Percentiles rank a stretch among this genome's conserved stretches.
phyloP scores from a whole-genome alignment of 1,140 invertebrate species.

The Sminthurides bifidus region DNA sequence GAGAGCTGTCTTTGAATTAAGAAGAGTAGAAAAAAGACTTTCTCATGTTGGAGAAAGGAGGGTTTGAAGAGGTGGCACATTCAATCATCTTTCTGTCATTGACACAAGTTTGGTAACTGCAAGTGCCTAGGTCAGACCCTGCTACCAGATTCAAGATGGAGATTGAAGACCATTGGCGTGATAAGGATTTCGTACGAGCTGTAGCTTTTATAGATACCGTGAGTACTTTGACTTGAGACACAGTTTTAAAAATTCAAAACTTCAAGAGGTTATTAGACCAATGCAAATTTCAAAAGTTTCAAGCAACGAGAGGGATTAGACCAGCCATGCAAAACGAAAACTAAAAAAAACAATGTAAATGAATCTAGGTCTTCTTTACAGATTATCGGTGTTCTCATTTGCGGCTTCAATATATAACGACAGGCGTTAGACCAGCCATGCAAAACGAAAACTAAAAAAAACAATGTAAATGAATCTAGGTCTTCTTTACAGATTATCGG shows the following conservation, averaged over 20 bases:
- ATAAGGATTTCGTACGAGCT: slow-evolving; percentile 2
- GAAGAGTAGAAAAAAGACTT: neutral
- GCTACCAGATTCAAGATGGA: too few species aligned
- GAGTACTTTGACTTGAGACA: neutral
- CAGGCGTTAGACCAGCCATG: too few species aligned
- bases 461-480: too few species aligned
- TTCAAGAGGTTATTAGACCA: neutral
- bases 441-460: too few species aligned
- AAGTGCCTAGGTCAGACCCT: neutral
- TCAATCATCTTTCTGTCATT: neutral
- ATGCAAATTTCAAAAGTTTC: neutral
- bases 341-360: too few species aligned
- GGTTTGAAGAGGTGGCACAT: neutral
- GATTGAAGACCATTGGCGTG: slow-evolving; percentile 1
- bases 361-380: neutral
- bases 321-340: too few species aligned
- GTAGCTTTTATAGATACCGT: neutral
- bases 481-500: neutral
- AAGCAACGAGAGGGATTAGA: too few species aligned
- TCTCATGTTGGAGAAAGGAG: neutral
- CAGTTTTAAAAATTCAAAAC: neutral
- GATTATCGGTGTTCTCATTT: neutral
- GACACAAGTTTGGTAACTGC: neutral
- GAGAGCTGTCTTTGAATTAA: neutral
- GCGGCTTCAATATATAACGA: slow-evolving; percentile 1